These are phyloP conservation scores for Sarcophaga variegata DNA, from an alignment of 2,888 invertebrate species.

Conservation along the genomic window DNA sequence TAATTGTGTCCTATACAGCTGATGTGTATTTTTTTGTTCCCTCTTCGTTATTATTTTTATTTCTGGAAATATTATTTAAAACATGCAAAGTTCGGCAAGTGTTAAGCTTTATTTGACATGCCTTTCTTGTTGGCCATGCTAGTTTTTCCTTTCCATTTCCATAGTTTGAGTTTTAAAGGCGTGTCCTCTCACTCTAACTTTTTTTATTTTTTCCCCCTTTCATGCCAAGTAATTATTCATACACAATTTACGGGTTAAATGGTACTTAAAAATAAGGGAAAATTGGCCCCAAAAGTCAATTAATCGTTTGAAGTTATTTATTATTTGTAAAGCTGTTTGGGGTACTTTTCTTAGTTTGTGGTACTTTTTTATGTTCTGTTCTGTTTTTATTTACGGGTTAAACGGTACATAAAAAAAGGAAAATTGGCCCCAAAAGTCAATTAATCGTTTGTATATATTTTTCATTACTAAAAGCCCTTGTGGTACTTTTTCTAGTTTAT, in stretches of 20 bases:
- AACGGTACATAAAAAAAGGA: too few relatives aligned
- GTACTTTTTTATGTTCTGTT: too few relatives aligned
- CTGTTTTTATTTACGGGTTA: too few relatives aligned
- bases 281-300: too few relatives aligned
- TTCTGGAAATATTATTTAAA: neutral
- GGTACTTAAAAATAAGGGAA: neutral
- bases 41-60: neutral
- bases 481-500: too few relatives aligned
- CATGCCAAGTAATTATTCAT: too few relatives aligned
- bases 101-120: conserved; percentile 61
- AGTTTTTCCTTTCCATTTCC: conserved; percentile 17
- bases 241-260: neutral
- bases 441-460: too few relatives aligned
- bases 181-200: conserved; percentile 47
- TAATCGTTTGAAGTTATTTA: too few relatives aligned
- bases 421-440: too few relatives aligned
- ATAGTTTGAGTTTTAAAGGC: conserved; percentile 51
- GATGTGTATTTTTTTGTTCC: conserved; percentile 2
- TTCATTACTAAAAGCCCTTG: too few relatives aligned
- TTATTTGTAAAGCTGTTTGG: too few relatives aligned
- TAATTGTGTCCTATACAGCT: conserved; percentile 60
- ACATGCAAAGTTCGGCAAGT: conserved; percentile 65
- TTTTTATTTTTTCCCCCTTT: neutral
- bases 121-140: conserved; percentile 36
- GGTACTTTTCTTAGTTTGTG: too few relatives aligned